phyloP scores from a whole-genome alignment of 2,888 invertebrate genomes.

The Caradrina kadenii region DNA sequence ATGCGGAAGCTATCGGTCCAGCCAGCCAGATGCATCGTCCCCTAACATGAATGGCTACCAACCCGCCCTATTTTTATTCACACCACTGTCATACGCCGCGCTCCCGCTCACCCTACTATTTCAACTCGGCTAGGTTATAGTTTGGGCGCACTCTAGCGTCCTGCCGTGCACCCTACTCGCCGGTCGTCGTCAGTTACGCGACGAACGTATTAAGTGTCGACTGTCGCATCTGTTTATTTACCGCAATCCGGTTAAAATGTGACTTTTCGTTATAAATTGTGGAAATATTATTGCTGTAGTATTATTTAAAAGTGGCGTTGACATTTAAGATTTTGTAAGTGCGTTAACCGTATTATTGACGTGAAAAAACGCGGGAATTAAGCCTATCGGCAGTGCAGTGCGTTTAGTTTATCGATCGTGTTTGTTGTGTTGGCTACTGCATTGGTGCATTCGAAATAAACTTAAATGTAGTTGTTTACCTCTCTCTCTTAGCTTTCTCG shows the following conservation, averaged over 20 bases:
- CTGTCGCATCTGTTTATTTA: constrained; percentile 77
- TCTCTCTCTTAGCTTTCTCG: constrained; percentile 69
- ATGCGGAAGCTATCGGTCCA: constrained; percentile 81
- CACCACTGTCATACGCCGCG: constrained; percentile 71
- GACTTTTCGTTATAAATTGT: constrained; percentile 59
- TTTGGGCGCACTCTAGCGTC: constrained; percentile 83
- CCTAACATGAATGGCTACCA: constrained; percentile 83
- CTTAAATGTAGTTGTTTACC: constrained; percentile 81
- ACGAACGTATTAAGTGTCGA: constrained; percentile 81
- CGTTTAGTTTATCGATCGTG: constrained; percentile 84
- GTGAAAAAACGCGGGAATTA: constrained; percentile 80
- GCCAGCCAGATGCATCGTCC: constrained; percentile 71
- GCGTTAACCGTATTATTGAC: constrained; percentile 61
- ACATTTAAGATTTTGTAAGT: constrained; percentile 36
- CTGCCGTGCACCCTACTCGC: constrained; percentile 75
- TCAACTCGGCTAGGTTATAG: constrained; percentile 86
- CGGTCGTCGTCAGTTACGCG: constrained; percentile 80
- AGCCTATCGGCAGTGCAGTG: constrained; percentile 69
- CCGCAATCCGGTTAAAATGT: constrained; percentile 62
- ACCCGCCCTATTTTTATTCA: constrained; percentile 77
- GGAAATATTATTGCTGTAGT: constrained; percentile 41
- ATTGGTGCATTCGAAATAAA: constrained; percentile 78
- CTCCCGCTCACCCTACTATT: constrained; percentile 81
- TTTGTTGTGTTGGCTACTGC: constrained; percentile 77
- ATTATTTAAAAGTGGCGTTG: constrained; percentile 37